These are phyloP conservation scores for Dyspetes luteomarginatus DNA, from an alignment of 2,888 invertebrate species.

Conservation along the genomic window DNA sequence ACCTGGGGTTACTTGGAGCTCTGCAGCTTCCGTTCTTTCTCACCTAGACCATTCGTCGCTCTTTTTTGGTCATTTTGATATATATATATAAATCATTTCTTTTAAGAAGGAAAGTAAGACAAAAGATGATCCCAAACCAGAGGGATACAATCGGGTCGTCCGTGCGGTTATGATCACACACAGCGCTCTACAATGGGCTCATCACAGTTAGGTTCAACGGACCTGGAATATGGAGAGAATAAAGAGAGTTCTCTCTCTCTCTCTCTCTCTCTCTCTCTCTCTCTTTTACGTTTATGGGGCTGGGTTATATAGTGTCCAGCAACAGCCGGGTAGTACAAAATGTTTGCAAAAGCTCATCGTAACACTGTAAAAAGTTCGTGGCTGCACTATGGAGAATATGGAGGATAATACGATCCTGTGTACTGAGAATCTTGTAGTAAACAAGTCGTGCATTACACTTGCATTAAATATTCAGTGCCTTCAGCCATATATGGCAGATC, in stretches of 20 bases:
- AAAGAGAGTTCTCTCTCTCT: background rate
- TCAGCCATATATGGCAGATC: conserved; percentile 9
- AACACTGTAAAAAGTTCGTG: conserved; percentile 6
- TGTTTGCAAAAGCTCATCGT: background rate
- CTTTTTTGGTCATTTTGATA: background rate
- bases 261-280: conserved; percentile 7
- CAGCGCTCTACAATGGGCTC: conserved; percentile 70
- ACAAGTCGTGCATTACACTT: conserved; percentile 15
- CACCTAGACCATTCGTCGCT: background rate
- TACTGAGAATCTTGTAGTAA: background rate
- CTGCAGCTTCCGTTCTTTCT: background rate
- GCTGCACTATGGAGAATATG: background rate
- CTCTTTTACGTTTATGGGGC: background rate
- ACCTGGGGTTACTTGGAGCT: background rate
- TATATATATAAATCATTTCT: background rate
- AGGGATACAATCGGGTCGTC: conserved; percentile 43
- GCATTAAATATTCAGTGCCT: conserved; percentile 15
- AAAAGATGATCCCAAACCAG: conserved; percentile 18
- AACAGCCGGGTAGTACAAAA: background rate
- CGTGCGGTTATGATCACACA: conserved; percentile 26
- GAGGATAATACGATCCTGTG: conserved; percentile 10
- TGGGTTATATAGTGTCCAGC: background rate
- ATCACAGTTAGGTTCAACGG: conserved; percentile 80
- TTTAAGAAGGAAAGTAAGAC: conserved; percentile 1
- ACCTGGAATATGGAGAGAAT: conserved; percentile 69